phyloP scores from a whole-genome alignment of 2,113 vertebrate genomes.

The Ellobius talpinus region DNA sequence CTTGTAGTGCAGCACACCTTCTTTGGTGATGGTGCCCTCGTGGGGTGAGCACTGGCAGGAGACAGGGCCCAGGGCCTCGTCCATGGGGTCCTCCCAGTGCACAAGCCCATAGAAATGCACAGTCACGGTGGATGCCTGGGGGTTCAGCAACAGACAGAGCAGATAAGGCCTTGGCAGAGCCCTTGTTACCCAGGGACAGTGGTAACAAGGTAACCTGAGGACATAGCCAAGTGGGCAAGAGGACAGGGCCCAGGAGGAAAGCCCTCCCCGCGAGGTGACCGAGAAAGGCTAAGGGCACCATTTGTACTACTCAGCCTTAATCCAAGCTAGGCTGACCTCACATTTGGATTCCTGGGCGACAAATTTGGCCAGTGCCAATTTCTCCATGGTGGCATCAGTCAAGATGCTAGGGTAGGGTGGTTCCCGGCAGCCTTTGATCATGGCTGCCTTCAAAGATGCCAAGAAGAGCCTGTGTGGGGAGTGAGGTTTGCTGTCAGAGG shows the following conservation, averaged over 20 bases:
- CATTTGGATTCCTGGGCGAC: slow-evolving; percentile 96
- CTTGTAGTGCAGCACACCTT: slow-evolving; percentile 93
- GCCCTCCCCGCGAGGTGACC: background rate
- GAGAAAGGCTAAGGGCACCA: accelerated
- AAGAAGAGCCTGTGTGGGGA: slow-evolving; percentile 92
- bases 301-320: background rate
- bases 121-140: slow-evolving; percentile 89
- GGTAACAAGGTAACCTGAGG: background rate
- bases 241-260: background rate
- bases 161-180: background rate
- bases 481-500: background rate
- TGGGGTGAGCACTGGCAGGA: slow-evolving; percentile 75
- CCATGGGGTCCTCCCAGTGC: slow-evolving; percentile 98
- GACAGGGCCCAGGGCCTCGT: slow-evolving; percentile 86
- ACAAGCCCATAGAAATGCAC: slow-evolving; percentile 95
- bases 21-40: slow-evolving; percentile 88
- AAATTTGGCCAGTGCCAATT: slow-evolving; percentile 95
- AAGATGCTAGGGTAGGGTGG: slow-evolving; percentile 95
- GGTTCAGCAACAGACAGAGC: accelerated
- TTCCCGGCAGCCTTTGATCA: slow-evolving; percentile 96
- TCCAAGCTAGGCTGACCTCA: slow-evolving; percentile 87
- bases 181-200: background rate
- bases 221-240: background rate
- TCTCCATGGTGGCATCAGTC: slow-evolving; percentile 98
- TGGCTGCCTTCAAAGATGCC: slow-evolving; percentile 93